Percentiles rank a stretch among this genome's conserved stretches.
These are phyloP conservation scores for Eilema sororculum DNA, from an alignment of 2,888 invertebrate species.

Conservation along the genomic window DNA sequence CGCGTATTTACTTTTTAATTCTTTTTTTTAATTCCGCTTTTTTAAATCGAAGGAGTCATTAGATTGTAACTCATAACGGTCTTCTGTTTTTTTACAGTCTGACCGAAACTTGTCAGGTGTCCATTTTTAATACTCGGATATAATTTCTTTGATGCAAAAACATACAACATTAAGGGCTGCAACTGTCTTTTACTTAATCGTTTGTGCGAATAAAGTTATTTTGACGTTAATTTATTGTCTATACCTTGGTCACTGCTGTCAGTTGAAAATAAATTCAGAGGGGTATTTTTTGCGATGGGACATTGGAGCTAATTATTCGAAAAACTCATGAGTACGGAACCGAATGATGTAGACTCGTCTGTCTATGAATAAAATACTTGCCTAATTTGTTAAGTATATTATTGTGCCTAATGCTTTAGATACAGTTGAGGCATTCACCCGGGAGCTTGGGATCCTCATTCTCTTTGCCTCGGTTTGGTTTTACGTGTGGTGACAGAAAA, in stretches of 20 bases:
- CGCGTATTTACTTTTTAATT: slow-evolving; percentile 73
- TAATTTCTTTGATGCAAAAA: slow-evolving; percentile 68
- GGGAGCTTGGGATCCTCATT: too few relatives aligned
- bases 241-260: slow-evolving; percentile 50
- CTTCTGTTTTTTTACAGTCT: slow-evolving; percentile 66
- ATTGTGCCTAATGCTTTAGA: too few relatives aligned
- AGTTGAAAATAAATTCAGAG: slow-evolving; percentile 21
- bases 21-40: slow-evolving; percentile 57
- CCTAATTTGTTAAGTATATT: too few relatives aligned
- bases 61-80: slow-evolving; percentile 83
- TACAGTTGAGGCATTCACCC: too few relatives aligned
- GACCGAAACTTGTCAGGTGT: slow-evolving; percentile 72
- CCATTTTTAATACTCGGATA: slow-evolving; percentile 61
- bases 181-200: slow-evolving; percentile 55
- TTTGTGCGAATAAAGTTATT: slow-evolving; percentile 36
- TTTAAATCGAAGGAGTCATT: slow-evolving; percentile 77
- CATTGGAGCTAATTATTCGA: not conserved
- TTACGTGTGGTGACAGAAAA: too few relatives aligned
- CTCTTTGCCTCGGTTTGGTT: too few relatives aligned
- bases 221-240: slow-evolving; percentile 53
- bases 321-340: too few relatives aligned
- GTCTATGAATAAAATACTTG: too few relatives aligned
- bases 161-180: slow-evolving; percentile 57
- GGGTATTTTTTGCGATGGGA: slow-evolving; percentile 5
- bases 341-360: too few relatives aligned